Conservation (phyloP, 2,113 vertebrate genomes). For the Epinephelus moara region DNA sequence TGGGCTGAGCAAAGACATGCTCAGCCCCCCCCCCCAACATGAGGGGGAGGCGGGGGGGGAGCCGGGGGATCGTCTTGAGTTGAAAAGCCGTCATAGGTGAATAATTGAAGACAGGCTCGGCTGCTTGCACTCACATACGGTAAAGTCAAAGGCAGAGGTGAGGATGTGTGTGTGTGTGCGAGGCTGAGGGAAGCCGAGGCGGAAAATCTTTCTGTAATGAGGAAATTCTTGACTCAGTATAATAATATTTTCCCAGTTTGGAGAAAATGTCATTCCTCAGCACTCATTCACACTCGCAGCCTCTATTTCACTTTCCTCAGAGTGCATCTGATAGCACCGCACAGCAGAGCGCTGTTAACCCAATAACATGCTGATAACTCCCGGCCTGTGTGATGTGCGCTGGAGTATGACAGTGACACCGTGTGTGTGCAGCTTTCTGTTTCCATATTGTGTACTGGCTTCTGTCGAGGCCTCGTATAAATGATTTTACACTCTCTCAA, state of each 20-base stretch:
- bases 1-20: slow-evolving; percentile 70
- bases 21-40: no score
- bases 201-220: slow-evolving; percentile 72
- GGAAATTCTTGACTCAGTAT: slow-evolving; percentile 69
- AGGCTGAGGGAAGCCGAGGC: slow-evolving; percentile 47
- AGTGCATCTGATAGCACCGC: slow-evolving; percentile 37
- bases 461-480: slow-evolving; percentile 57
- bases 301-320: slow-evolving; percentile 33
- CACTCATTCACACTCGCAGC: slow-evolving; percentile 36
- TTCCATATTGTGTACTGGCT: slow-evolving; percentile 26
- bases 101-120: slow-evolving; percentile 75
- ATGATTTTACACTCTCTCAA: slow-evolving; percentile 65
- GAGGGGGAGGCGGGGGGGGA: neutral
- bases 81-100: slow-evolving; percentile 79
- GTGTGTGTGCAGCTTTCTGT: slow-evolving; percentile 36
- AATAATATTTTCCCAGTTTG: slow-evolving; percentile 58
- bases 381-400: slow-evolving; percentile 34
- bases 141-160: slow-evolving; percentile 56
- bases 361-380: slow-evolving; percentile 42
- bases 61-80: slow-evolving; percentile 55
- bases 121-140: slow-evolving; percentile 52
- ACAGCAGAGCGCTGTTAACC: slow-evolving; percentile 22
- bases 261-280: slow-evolving; percentile 64
- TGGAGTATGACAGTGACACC: slow-evolving; percentile 31
- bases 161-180: slow-evolving; percentile 31